phyloP scores from a whole-genome alignment of 2,888 invertebrate species.

The Metellina segmentata region DNA sequence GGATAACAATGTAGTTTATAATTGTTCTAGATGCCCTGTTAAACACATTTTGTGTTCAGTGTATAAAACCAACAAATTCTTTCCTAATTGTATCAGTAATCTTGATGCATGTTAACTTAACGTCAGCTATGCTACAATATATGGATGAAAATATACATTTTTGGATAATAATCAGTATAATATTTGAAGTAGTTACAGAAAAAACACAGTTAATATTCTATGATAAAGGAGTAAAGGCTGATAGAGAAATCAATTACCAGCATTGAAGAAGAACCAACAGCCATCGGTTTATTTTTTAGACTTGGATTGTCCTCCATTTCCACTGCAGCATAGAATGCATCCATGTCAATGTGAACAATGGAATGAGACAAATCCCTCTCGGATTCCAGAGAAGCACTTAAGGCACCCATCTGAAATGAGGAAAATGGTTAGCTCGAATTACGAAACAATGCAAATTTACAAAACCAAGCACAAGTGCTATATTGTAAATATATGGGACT shows the following conservation, averaged over 20 bases:
- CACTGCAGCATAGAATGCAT: slow-evolving; percentile 85
- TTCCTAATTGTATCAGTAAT: too few relatives aligned
- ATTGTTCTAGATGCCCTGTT: too few relatives aligned
- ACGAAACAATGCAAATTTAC: too few relatives aligned
- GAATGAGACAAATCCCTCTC: slow-evolving; percentile 81
- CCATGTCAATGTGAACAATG: slow-evolving; percentile 85
- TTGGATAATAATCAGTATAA: background rate
- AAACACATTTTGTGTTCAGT: too few relatives aligned
- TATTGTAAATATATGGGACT: too few relatives aligned
- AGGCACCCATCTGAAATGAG: slow-evolving; percentile 81
- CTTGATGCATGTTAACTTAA: too few relatives aligned
- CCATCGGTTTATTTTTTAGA: slow-evolving; percentile 83
- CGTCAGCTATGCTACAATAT: too few relatives aligned
- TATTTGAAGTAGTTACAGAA: slow-evolving; percentile 80
- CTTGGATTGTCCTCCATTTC: slow-evolving; percentile 82
- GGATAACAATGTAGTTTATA: too few relatives aligned
- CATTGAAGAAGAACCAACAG: slow-evolving; percentile 84
- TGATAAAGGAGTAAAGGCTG: background rate
- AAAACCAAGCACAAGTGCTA: too few relatives aligned
- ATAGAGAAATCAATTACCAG: slow-evolving; percentile 80
- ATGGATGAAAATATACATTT: too few relatives aligned
- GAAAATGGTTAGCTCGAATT: too few relatives aligned
- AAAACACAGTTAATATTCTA: slow-evolving; percentile 79
- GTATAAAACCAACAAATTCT: too few relatives aligned
- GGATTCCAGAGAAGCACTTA: slow-evolving; percentile 81